Evolutionary conservation across 2,888 invertebrate species (phyloP).

Genomic region (Aphodius granarius): DNA sequence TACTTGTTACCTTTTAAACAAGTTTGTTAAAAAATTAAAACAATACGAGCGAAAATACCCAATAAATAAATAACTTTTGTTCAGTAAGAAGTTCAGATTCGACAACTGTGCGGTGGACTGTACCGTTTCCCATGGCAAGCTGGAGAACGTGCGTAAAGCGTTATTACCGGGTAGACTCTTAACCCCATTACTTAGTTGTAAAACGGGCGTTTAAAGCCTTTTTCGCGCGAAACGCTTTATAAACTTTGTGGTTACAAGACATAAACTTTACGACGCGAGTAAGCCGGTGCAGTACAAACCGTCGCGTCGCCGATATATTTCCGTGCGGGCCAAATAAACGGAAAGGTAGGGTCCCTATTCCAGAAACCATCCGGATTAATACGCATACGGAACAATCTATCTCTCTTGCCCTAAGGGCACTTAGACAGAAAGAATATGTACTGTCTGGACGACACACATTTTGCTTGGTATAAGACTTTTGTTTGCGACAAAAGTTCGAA

Average conservation of each 20-base stretch:
- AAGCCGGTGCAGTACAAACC: not conserved
- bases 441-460: too few relatives aligned
- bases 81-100: too few relatives aligned
- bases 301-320: not conserved
- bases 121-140: not conserved
- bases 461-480: too few relatives aligned
- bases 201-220: slow-evolving; percentile 27
- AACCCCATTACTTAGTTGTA: slow-evolving; percentile 27
- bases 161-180: slow-evolving; percentile 6
- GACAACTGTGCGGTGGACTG: not conserved
- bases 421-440: too few relatives aligned
- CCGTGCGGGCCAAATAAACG: not conserved
- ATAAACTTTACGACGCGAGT: slow-evolving; percentile 35
- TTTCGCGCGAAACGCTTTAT: slow-evolving; percentile 37
- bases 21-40: too few relatives aligned
- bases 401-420: too few relatives aligned
- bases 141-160: not conserved
- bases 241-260: slow-evolving; percentile 39
- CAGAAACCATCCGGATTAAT: too few relatives aligned
- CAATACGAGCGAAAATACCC: too few relatives aligned
- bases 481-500: too few relatives aligned
- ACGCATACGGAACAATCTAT: too few relatives aligned
- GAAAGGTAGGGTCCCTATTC: not conserved
- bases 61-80: too few relatives aligned
- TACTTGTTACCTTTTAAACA: too few relatives aligned